Conservation (phyloP, 2,888 invertebrate genomes). For the Cephus pygmeus region DNA sequence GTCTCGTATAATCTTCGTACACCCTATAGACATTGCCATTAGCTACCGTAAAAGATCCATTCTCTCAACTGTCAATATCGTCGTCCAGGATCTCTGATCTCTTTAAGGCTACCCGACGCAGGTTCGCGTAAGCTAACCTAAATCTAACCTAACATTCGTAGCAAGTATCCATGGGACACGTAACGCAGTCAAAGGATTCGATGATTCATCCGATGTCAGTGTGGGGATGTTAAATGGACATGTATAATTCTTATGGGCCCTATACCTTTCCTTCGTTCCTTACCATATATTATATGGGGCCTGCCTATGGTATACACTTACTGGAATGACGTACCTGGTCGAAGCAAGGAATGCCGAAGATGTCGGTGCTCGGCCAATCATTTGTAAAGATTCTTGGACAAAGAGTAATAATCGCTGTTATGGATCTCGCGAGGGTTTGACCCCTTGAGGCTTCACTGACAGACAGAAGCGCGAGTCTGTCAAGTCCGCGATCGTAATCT, state of each 20-base stretch:
- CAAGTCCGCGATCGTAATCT: conserved; percentile 64
- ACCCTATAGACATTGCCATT: conserved; percentile 10
- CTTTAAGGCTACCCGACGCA: too few relatives aligned
- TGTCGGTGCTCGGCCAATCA: conserved; percentile 47
- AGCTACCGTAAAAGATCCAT: conserved; percentile 14
- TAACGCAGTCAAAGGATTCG: too few relatives aligned
- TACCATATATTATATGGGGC: too few relatives aligned
- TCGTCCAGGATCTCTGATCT: conserved; percentile 5
- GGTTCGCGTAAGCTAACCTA: too few relatives aligned
- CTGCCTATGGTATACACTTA: too few relatives aligned
- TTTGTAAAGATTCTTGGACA: conserved; percentile 62
- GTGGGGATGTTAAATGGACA: too few relatives aligned
- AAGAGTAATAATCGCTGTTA: conserved; percentile 51
- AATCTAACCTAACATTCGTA: too few relatives aligned
- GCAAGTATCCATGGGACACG: too few relatives aligned
- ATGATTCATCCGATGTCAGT: too few relatives aligned
- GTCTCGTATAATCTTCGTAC: background rate
- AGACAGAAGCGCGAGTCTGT: conserved; percentile 65
- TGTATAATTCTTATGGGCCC: too few relatives aligned
- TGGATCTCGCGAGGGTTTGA: conserved; percentile 51
- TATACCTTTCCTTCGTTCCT: too few relatives aligned
- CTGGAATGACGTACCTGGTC: too few relatives aligned
- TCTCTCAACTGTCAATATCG: conserved; percentile 3
- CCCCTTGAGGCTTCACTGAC: conserved; percentile 52
- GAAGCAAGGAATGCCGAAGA: conserved; percentile 44